Conservation (phyloP, 2,888 invertebrate species). For the Argyra leucocephala region DNA sequence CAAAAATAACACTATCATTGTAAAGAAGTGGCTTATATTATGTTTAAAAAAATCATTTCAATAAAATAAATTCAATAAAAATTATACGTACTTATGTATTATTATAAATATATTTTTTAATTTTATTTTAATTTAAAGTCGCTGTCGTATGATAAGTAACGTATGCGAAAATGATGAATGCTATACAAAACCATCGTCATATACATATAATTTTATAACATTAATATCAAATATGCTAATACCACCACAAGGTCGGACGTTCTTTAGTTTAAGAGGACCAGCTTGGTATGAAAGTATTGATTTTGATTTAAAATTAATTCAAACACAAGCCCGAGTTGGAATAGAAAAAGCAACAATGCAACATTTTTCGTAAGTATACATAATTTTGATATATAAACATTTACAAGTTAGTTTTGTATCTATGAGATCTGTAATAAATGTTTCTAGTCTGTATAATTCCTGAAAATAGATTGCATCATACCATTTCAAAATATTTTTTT, state of each 20-base stretch:
- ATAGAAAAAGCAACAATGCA: conserved; percentile 50
- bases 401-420: neutral
- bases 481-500: no score
- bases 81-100: no score
- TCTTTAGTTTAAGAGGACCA: conserved; percentile 84
- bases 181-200: conserved; percentile 68
- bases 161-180: conserved; percentile 68
- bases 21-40: no score
- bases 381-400: neutral
- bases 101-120: no score
- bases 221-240: conserved; percentile 75
- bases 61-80: no score
- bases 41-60: no score
- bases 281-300: conserved; percentile 60
- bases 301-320: conserved; percentile 63
- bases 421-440: no score
- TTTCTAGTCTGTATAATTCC: no score
- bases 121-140: conserved; percentile 45
- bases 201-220: conserved; percentile 88
- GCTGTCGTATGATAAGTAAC: conserved; percentile 64
- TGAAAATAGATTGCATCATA: no score
- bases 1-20: no score
- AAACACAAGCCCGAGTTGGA: conserved; percentile 56
- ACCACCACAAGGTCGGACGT: conserved; percentile 50
- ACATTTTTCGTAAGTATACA: conserved; percentile 48